Base-by-base conservation (phyloP, 2,797 vertebrate species). In the Diplodus puntazzo region DNA sequence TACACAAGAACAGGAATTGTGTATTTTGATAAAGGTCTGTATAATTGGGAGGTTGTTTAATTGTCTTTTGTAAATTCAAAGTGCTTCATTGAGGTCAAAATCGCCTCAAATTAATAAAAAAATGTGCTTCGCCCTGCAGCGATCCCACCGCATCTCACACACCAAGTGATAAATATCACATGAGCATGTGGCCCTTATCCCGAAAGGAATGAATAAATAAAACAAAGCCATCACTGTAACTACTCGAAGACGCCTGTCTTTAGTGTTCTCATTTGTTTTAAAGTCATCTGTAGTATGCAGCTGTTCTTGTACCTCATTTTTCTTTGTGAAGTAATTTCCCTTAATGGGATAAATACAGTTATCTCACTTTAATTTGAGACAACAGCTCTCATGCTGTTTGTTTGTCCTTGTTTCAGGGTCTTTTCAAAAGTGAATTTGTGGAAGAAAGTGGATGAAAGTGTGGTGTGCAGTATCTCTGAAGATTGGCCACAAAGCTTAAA, bases 401-500 rank as follows among this genome's bases (percentile, higher is more conserved):
- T 45, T 42, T 58, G 23, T 45, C 23, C 43, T 42, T 12, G n/a
- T 39, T 39, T n/a, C 17, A 55, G 11, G 46, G 5, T 52, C 14
- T 52, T 34, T 9, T 16, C 16, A 46, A 27, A 60, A 20, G 9
- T 34, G 34, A 34, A 34, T 9, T 34, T 34, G 34, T 34, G 34
- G 34, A 34, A 34, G 34, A 34, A 34, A 34, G 34, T 34, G 7
- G 34, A 34, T 34, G 7, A 30, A 27, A 61, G 46, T 61, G 25
- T 45, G 14, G 8, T 65, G 43, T 60, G 30, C 45, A 21, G 8
- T 54, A 8, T 62, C 34, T 78, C 43, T 62, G 25, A 77, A 76
- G 75, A 62, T 30, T 52, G 30, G 39, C 45, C 49, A 69, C 42
- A 42, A 53, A 59, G 20, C 23, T 66, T 25, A 82, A 65, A 55